Base-by-base conservation (phyloP, 2,888 invertebrate species). In the Gari tellinella region DNA sequence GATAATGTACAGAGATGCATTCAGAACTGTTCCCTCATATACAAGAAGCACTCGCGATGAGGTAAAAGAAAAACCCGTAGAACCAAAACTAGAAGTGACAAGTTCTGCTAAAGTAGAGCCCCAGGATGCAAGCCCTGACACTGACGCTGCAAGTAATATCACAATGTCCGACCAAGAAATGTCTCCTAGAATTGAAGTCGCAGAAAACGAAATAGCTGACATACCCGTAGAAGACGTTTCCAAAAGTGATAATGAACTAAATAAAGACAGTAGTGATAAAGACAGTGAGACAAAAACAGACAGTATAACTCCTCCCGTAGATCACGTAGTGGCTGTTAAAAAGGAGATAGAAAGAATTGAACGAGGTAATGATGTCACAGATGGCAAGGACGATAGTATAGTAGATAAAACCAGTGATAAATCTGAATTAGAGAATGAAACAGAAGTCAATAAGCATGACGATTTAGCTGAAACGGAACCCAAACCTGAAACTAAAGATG, bases 1-100 rank as follows among this genome's bases (percentile, higher is more conserved):
- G 49, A 69, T 78, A 26, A 73, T 63, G 78, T 78, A 78, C 78
- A 57, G 78, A 73, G 78, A 78, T 70, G 73, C 72, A 49, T 72
- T 70, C 49, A 69, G 57, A 48, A 62, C 72, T 26, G 21, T 49
- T 14, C 62, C 73, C 25, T 41, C 43, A 21, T 60, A 60, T 26
- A 58, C 26, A 45, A 19, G 19, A 43, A 43, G 19, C 5, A n/a
- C 43, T 19, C n/a, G n/a, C 14, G 43, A 43, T 5, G 19, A 49
- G 49, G 17, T 21, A 17, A 14, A 17, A 14, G 49, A 56, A 56
- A 21, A 23, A 25, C 43, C 48, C 12, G 46, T 55, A 19, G 64
- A 55, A 21, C 37, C 48, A 38, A 64, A 64, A 40, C 21, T 25
- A 17, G 64, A 55, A 37, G 23, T 25, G 23, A 40, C 21, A 31